Conservation (phyloP, 2,113 vertebrate genomes). For the Eira barbara region DNA sequence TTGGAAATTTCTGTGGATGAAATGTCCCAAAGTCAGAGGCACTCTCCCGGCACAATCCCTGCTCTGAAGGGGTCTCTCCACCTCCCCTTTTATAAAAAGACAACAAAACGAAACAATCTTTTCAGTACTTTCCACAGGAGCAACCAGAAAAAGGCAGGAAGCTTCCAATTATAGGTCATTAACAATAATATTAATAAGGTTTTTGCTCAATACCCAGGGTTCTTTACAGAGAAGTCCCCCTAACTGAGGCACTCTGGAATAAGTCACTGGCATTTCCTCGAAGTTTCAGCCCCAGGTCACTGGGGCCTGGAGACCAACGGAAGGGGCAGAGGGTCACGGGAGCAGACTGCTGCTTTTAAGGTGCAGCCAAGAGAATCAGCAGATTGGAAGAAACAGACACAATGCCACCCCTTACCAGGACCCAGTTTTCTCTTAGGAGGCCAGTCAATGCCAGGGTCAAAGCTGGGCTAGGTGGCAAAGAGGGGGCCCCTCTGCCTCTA, state of each 20-base stretch:
- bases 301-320: conserved; percentile 50
- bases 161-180: conserved; percentile 72
- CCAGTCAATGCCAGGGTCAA: conserved; percentile 55
- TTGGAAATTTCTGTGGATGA: conserved; percentile 72
- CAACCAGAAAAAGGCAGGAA: conserved; percentile 73
- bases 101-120: conserved; percentile 71
- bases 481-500: conserved; percentile 75
- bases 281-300: conserved; percentile 42
- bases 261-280: conserved; percentile 74
- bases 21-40: conserved; percentile 75
- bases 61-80: conserved; percentile 75
- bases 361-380: conserved; percentile 64
- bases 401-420: background rate
- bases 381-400: conserved; percentile 62
- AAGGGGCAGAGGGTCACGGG: conserved; percentile 44
- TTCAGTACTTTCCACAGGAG: conserved; percentile 76
- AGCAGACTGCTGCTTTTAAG: conserved; percentile 56
- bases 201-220: conserved; percentile 78
- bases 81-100: conserved; percentile 77
- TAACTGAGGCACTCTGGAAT: conserved; percentile 78
- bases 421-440: conserved; percentile 28
- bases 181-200: conserved; percentile 63
- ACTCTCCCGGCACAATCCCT: conserved; percentile 77
- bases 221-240: conserved; percentile 73
- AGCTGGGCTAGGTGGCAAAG: conserved; percentile 58